These are phyloP conservation scores for Apomyelois bistriatella DNA, from an alignment of 2,888 invertebrate species.

Conservation along the genomic window DNA sequence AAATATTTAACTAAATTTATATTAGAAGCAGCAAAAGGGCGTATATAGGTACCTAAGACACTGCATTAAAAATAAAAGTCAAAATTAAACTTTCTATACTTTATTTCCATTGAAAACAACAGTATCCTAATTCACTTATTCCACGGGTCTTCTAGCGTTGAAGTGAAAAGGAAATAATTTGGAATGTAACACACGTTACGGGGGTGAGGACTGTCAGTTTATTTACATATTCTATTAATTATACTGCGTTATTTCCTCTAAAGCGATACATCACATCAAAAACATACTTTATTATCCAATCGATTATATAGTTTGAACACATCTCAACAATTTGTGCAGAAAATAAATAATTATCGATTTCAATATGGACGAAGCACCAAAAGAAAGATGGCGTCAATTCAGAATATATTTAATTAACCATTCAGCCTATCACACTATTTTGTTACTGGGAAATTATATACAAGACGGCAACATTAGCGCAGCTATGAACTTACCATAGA, in stretches of 20 bases:
- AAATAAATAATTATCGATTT: constrained; percentile 31
- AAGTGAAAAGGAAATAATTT: constrained; percentile 50
- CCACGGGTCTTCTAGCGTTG: constrained; percentile 40
- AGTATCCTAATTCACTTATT: constrained; percentile 60
- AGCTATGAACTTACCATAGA: constrained; percentile 29
- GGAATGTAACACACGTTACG: constrained; percentile 71
- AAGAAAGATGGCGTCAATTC: constrained; percentile 43
- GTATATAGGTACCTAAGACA: too few species aligned
- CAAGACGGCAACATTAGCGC: constrained; percentile 47
- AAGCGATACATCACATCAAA: constrained; percentile 34
- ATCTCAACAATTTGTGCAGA: constrained; percentile 57
- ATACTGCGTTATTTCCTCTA: constrained; percentile 27
- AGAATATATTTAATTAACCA: constrained; percentile 44
- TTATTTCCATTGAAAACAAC: constrained; percentile 75
- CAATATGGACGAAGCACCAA: constrained; percentile 45
- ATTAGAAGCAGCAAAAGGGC: too few species aligned
- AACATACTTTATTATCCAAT: constrained; percentile 21
- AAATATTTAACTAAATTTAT: too few species aligned
- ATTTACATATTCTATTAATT: constrained; percentile 52
- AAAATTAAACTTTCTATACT: constrained; percentile 60
- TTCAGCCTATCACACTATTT: constrained; percentile 34
- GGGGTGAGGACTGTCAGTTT: constrained; percentile 35
- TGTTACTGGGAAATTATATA: constrained; percentile 51
- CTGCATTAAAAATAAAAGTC: not conserved
- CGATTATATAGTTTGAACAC: constrained; percentile 38